A percentile compares a stretch with the other conserved stretches of the same genome.
Conservation (phyloP, 2,113 vertebrate species). For the Alosa alosa region DNA sequence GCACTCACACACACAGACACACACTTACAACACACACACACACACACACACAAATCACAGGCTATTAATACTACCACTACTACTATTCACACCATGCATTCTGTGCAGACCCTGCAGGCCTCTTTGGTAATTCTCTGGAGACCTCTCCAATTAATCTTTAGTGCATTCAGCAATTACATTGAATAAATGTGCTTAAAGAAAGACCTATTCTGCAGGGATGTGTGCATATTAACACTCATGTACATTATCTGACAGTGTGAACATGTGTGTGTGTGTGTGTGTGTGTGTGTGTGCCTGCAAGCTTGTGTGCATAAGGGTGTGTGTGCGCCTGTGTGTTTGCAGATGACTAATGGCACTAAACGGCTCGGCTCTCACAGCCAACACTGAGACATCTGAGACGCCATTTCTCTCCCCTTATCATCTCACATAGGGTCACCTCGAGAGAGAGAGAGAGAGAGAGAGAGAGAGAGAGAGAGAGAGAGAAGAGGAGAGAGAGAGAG, state of each 20-base stretch:
- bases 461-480: conserved; percentile 1
- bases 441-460: conserved; percentile 3
- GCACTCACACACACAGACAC: conserved; percentile 18
- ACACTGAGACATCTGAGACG: not conserved
- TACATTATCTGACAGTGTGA: too few relatives aligned
- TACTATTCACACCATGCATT: not conserved
- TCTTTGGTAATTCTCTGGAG: not conserved
- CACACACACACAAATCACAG: conserved; percentile 32
- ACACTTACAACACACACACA: conserved; percentile 20
- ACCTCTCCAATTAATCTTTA: not conserved
- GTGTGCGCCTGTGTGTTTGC: not conserved
- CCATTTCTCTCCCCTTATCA: not conserved
- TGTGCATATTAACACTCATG: not conserved
- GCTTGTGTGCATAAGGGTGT: not conserved
- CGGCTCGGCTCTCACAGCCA: not conserved
- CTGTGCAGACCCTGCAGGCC: not conserved
- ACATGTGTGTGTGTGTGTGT: not conserved
- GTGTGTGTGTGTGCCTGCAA: not conserved
- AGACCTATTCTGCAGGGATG: not conserved
- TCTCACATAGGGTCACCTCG: conserved; percentile 9
- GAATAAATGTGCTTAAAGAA: not conserved
- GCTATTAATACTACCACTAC: conserved; percentile 6
- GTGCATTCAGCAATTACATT: not conserved
- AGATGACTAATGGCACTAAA: not conserved
- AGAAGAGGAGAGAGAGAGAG: conserved; percentile 2